A percentile compares a stretch with the other conserved stretches of the same genome.
Conservation (phyloP, 2,888 invertebrate genomes). For the Artemia sinica region DNA sequence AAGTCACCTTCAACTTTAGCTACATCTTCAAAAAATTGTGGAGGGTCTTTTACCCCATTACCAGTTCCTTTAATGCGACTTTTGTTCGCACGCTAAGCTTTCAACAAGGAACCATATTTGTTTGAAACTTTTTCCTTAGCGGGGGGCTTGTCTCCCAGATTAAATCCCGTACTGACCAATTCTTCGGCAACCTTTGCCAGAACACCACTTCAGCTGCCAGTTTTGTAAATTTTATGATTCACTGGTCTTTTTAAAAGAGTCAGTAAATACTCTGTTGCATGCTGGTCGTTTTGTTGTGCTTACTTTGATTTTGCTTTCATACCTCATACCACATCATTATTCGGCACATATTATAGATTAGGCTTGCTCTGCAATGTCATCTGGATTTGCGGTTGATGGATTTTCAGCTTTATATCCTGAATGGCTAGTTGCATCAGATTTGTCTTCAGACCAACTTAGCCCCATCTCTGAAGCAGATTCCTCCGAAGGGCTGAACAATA, state of each 20-base stretch:
- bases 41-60: conserved; percentile 7
- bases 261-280: too few relatives aligned
- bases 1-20: background rate
- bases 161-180: background rate
- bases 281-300: too few relatives aligned
- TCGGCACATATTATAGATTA: too few relatives aligned
- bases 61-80: background rate
- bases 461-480: too few relatives aligned
- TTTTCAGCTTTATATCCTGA: too few relatives aligned
- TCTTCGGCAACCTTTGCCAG: background rate
- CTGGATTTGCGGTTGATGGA: too few relatives aligned
- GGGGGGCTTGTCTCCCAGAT: background rate
- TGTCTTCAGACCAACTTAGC: too few relatives aligned
- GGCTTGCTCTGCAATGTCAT: too few relatives aligned
- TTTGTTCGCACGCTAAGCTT: background rate
- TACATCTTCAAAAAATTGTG: background rate
- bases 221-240: background rate
- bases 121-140: conserved; percentile 1
- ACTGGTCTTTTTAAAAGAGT: background rate
- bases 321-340: too few relatives aligned
- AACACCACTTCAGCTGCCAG: background rate
- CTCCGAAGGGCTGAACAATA: too few relatives aligned
- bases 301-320: too few relatives aligned
- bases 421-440: too few relatives aligned
- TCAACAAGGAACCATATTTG: background rate